These are phyloP conservation scores for Drosophila punjabiensis DNA, from an alignment of 1,140 invertebrate species.

Conservation along the genomic window DNA sequence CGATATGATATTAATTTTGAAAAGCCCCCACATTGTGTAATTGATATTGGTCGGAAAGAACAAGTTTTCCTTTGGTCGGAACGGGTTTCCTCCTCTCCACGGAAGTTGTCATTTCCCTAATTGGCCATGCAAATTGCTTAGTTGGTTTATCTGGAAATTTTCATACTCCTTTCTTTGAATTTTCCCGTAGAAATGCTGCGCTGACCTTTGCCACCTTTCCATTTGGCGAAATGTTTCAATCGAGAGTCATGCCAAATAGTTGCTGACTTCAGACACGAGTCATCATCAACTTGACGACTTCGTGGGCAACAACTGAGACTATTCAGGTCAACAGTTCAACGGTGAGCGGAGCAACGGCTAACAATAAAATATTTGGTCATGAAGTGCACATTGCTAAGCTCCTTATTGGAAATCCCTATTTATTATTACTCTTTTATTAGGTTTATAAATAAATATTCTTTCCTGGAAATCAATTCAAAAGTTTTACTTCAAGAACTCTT, in stretches of 20 bases:
- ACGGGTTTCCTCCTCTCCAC: slow-evolving; percentile 34
- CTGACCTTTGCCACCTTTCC: slow-evolving; percentile 56
- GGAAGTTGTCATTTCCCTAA: slow-evolving; percentile 48
- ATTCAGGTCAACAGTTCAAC: slow-evolving; percentile 78
- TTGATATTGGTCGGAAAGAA: slow-evolving; percentile 66
- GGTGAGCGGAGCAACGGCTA: slow-evolving; percentile 30
- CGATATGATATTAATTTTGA: slow-evolving; percentile 64
- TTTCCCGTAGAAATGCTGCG: slow-evolving; percentile 41
- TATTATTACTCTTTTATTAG: not conserved
- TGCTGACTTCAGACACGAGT: slow-evolving; percentile 67
- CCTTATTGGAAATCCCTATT: slow-evolving; percentile 2
- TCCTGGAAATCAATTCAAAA: not conserved
- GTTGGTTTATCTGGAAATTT: slow-evolving; percentile 29
- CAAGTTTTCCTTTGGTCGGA: slow-evolving; percentile 52
- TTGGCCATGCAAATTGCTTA: slow-evolving; percentile 49
- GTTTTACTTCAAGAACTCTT: not conserved
- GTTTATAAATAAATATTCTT: not conserved
- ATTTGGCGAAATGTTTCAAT: slow-evolving; percentile 77
- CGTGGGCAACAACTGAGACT: slow-evolving; percentile 56
- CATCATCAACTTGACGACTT: slow-evolving; percentile 68
- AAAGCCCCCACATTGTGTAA: slow-evolving; percentile 71
- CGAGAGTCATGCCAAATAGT: slow-evolving; percentile 32
- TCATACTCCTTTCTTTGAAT: slow-evolving; percentile 21
- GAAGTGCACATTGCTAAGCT: slow-evolving; percentile 59
- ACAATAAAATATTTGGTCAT: slow-evolving; percentile 45